Percentiles rank a stretch among this genome's conserved stretches.
phyloP scores from a whole-genome alignment of 1,140 invertebrate genomes.

The Atta cephalotes region DNA sequence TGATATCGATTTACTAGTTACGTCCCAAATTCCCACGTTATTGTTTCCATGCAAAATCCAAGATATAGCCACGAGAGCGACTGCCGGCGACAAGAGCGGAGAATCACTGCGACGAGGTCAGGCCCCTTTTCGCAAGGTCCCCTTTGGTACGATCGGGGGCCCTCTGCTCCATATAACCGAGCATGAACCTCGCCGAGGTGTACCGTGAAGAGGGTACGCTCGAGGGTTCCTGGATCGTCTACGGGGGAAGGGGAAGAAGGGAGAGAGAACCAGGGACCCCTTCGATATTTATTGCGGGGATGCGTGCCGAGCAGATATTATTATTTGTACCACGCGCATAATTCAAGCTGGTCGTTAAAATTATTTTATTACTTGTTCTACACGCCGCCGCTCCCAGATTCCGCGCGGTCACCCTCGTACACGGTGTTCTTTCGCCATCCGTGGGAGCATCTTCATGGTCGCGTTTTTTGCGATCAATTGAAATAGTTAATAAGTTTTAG shows the following conservation, averaged over 20 bases:
- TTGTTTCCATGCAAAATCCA: not conserved
- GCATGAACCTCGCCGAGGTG: conserved; percentile 68
- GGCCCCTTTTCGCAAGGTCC: conserved; percentile 73
- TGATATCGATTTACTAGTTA: not conserved
- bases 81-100: conserved; percentile 44
- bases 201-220: conserved; percentile 64
- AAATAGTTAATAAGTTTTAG: not conserved
- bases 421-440: conserved; percentile 4
- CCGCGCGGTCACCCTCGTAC: conserved; percentile 63
- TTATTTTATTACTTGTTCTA: conserved; percentile 85
- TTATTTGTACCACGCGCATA: conserved; percentile 85
- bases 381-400: conserved; percentile 76
- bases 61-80: not conserved
- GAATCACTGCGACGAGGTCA: conserved; percentile 69
- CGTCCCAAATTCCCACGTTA: conserved; percentile 69
- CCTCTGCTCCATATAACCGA: conserved; percentile 80
- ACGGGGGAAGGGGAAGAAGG: conserved; percentile 39
- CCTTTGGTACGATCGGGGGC: conserved; percentile 56
- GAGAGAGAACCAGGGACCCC: conserved; percentile 51
- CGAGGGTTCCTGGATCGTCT: conserved; percentile 64
- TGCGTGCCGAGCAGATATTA: conserved; percentile 84
- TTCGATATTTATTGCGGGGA: conserved; percentile 84
- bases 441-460: not conserved
- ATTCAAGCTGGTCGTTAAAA: conserved; percentile 85
- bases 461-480: conserved; percentile 13